Percentiles rank a stretch among this genome's conserved stretches.
Evolutionary conservation across 2,888 invertebrate species (phyloP).

Genomic region (Norana najaformis): DNA sequence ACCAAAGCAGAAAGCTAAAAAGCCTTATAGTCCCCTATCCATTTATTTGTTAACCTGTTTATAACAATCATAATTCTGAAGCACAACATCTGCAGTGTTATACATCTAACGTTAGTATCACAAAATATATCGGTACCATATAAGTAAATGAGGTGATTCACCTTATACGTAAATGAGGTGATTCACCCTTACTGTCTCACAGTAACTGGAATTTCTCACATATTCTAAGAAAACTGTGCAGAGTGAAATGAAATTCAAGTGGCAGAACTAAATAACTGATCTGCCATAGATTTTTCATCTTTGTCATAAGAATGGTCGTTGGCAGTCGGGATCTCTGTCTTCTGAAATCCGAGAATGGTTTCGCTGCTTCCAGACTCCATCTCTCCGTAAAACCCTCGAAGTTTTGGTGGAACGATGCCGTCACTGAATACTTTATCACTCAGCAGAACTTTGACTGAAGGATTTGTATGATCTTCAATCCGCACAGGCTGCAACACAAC

Average conservation of each 20-base stretch:
- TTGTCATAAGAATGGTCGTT: background rate
- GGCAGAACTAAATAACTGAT: background rate
- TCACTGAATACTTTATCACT: background rate
- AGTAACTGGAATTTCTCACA: background rate
- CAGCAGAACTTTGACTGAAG: background rate
- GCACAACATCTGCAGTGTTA: too few relatives aligned
- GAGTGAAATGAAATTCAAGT: conserved; percentile 8
- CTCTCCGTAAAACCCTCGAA: conserved; percentile 8
- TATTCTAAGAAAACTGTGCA: background rate
- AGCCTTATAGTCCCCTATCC: background rate
- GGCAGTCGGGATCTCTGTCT: background rate
- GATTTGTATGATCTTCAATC: conserved; percentile 10
- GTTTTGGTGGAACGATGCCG: conserved; percentile 16
- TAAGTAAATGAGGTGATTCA: background rate
- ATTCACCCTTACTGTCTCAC: background rate
- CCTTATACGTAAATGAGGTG: background rate
- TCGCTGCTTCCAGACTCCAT: conserved; percentile 14
- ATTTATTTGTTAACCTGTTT: background rate
- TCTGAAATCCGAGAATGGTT: background rate
- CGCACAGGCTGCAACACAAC: background rate
- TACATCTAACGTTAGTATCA: background rate
- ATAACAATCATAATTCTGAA: background rate
- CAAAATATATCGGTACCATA: background rate
- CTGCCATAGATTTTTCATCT: background rate
- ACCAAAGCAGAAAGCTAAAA: background rate